Conservation (phyloP, 2,113 vertebrate genomes). For the Hystrix brachyura region DNA sequence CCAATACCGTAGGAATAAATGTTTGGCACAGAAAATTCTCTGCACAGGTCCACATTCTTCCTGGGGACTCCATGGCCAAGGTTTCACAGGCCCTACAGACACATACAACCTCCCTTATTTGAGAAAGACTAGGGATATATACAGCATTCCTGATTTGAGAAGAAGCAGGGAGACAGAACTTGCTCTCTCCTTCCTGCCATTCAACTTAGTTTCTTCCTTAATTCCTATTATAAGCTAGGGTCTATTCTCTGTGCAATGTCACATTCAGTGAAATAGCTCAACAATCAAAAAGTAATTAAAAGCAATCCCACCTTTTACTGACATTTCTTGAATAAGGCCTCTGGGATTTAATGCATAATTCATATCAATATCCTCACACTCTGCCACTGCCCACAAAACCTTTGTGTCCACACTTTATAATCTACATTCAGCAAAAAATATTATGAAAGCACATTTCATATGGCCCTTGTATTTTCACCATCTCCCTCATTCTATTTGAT, state of each 20-base stretch:
- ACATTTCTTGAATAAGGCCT: slow-evolving; percentile 68
- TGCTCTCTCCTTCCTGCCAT: not conserved
- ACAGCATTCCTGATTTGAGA: not conserved
- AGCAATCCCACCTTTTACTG: slow-evolving; percentile 58
- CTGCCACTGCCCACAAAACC: not conserved
- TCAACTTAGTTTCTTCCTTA: slow-evolving; percentile 51
- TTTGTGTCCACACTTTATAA: not conserved
- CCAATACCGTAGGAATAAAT: not conserved
- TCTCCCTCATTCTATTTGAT: not conserved
- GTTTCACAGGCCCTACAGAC: not conserved
- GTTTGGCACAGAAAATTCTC: slow-evolving; percentile 3
- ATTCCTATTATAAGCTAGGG: not conserved
- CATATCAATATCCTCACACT: slow-evolving; percentile 46
- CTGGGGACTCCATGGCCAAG: not conserved
- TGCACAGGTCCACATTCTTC: not conserved
- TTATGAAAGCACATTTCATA: slow-evolving; percentile 2
- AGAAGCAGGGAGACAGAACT: not conserved
- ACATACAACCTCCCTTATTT: not conserved
- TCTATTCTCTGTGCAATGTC: slow-evolving; percentile 25
- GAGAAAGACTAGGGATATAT: not conserved
- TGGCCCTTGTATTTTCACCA: not conserved
- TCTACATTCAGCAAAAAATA: not conserved
- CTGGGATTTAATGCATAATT: slow-evolving; percentile 70
- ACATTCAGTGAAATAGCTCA: slow-evolving; percentile 61
- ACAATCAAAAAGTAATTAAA: slow-evolving; percentile 76